Base-by-base conservation (phyloP, 2,797 vertebrate species). In the Ammospiza maritima region DNA sequence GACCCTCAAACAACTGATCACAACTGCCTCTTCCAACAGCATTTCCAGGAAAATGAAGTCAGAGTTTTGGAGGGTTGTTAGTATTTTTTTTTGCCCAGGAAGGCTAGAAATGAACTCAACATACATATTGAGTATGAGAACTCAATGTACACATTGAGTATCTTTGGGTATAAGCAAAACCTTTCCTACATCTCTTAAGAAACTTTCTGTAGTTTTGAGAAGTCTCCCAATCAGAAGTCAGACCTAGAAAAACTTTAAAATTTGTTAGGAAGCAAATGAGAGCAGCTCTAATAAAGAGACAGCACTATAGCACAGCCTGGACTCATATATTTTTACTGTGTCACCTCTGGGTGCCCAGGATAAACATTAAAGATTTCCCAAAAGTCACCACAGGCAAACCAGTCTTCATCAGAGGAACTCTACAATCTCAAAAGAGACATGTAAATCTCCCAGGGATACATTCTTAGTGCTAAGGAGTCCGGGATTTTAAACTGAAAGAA, bases 341-440 rank as follows among this genome's bases (percentile, higher is more conserved):
- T 26, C 48, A 66, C n/a, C 60, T 50, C 48, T 67, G 21, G 10
- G 45, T 53, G 14, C 16, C 18, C 50, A 70, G 7, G 21, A 27
- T 36, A 78, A 75, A 65, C 3, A 17, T 27, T 38, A 38, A 57
- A 23, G 17, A 71, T 56, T 67, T 45, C 15, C 36, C 30, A 56
- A 38, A 38, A 38, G 36, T 40, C n/a, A 76, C 12, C 25, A 70
- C 0, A 83, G 1, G 3, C 26, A 74, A 82, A 51, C 7, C 38
- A 74, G 21, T 16, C 21, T 32, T 44, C 54, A 44, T n/a, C 34
- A 73, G 17, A 90, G 30, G 27, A 71, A 36, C 34, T 51, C 69
- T 23, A 15, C 9, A 45, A 36, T 21, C 21, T 38, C 2, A 0
- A 73, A 16, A 40, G 40, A 82, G 17, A 21, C 0, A 0, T 11